Evolutionary conservation across 1,140 invertebrate genomes (phyloP).

Genomic region (Camponotus floridanus): DNA sequence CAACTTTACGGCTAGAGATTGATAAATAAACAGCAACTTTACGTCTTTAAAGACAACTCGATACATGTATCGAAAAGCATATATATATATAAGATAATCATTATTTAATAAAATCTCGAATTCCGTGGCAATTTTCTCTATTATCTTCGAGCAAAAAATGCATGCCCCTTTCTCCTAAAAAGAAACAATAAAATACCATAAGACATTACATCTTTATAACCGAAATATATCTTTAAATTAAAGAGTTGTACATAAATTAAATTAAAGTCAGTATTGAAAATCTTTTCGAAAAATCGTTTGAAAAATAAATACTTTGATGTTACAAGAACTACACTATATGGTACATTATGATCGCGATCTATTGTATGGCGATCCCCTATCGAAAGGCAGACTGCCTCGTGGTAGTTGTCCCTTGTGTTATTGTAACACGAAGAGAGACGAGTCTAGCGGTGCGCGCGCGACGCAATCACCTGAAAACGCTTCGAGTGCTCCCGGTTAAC

Average conservation of each 20-base stretch:
- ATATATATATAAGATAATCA: too few species aligned
- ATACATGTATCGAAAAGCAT: background rate
- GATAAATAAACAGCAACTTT: background rate
- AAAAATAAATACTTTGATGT: background rate
- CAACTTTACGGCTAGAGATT: background rate
- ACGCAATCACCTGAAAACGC: slow-evolving; percentile 72
- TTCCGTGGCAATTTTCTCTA: too few species aligned
- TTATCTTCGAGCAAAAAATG: background rate
- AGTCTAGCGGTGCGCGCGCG: slow-evolving; percentile 54
- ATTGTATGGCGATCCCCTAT: slow-evolving; percentile 1
- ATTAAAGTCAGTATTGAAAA: background rate
- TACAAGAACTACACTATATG: too few species aligned
- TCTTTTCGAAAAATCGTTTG: background rate
- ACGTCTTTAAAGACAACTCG: too few species aligned
- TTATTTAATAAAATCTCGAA: too few species aligned
- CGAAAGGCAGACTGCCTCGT: background rate
- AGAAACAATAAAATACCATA: background rate
- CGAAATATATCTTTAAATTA: background rate
- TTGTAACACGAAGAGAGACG: slow-evolving; percentile 62
- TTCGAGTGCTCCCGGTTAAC: slow-evolving; percentile 72
- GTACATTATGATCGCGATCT: background rate
- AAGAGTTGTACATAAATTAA: background rate
- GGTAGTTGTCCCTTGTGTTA: background rate
- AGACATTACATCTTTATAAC: background rate
- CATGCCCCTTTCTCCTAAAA: background rate